Evolutionary conservation across 2,888 invertebrate genomes (phyloP).

Genomic region (Xylota segnis): DNA sequence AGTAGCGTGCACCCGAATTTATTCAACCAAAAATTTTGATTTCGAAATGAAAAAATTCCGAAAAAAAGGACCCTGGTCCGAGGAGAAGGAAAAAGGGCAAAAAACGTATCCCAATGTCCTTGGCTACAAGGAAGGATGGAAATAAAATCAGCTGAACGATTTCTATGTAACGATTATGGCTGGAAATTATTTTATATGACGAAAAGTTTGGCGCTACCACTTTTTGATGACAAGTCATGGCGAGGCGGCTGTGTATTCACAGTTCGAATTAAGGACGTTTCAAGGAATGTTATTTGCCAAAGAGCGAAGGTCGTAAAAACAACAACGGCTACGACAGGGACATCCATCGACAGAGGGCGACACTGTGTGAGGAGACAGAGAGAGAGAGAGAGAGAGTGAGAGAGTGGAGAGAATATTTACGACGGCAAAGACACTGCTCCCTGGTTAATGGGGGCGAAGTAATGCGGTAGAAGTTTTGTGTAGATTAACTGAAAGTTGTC

Average conservation of each 20-base stretch:
- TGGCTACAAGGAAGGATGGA: constrained; percentile 24
- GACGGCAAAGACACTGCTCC: constrained; percentile 28
- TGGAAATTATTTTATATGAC: constrained; percentile 54
- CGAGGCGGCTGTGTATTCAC: not conserved
- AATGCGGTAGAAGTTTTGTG: constrained; percentile 46
- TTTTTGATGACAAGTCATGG: constrained; percentile 32
- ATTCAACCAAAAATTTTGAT: constrained; percentile 40
- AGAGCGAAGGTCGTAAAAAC: constrained; percentile 21
- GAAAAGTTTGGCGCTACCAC: constrained; percentile 30
- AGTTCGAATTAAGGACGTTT: constrained; percentile 6
- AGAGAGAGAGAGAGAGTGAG: too few species aligned
- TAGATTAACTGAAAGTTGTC: constrained; percentile 54
- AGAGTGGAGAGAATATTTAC: too few species aligned
- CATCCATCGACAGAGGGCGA: constrained; percentile 5
- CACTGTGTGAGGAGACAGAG: not conserved
- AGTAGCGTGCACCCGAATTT: constrained; percentile 32
- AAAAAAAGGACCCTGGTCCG: not conserved
- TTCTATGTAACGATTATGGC: constrained; percentile 59
- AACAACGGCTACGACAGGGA: constrained; percentile 1
- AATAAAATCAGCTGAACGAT: constrained; percentile 44
- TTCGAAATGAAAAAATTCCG: not conserved
- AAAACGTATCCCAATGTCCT: constrained; percentile 10
- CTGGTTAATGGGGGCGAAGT: constrained; percentile 49
- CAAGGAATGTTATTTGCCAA: not conserved
- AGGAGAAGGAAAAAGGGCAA: not conserved